These are phyloP conservation scores for Meteorus cinctellus DNA, from an alignment of 2,888 invertebrate species.

Conservation along the genomic window DNA sequence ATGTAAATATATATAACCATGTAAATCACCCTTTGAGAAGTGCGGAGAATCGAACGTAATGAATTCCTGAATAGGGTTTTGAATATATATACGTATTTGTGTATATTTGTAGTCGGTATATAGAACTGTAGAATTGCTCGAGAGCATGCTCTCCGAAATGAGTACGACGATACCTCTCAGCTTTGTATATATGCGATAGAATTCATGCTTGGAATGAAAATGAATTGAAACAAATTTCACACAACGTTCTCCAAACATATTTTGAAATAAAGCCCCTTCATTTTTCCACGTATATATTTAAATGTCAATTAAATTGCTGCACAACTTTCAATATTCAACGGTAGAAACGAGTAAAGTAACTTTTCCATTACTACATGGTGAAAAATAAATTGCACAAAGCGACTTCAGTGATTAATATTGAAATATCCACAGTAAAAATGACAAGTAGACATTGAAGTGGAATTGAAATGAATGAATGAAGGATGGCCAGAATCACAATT, in stretches of 20 bases:
- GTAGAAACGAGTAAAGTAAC: neutral
- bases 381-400: neutral
- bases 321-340: neutral
- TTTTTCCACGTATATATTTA: neutral
- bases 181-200: neutral
- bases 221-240: neutral
- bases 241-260: neutral
- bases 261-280: too few relatives aligned
- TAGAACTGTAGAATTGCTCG: neutral
- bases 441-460: too few relatives aligned
- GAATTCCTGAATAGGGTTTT: slow-evolving; percentile 61
- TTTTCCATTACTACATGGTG: neutral
- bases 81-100: neutral
- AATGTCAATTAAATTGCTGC: neutral
- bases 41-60: slow-evolving; percentile 60
- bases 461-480: too few relatives aligned
- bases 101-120: slow-evolving; percentile 3
- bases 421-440: too few relatives aligned
- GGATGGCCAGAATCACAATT: too few relatives aligned
- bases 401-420: too few relatives aligned
- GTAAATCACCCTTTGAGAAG: slow-evolving; percentile 39
- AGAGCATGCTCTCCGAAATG: slow-evolving; percentile 20
- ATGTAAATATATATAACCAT: slow-evolving; percentile 25
- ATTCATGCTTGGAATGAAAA: neutral
- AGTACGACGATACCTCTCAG: neutral